Conservation (phyloP, 1,140 invertebrate genomes). For the Pristionchus pacificus region DNA sequence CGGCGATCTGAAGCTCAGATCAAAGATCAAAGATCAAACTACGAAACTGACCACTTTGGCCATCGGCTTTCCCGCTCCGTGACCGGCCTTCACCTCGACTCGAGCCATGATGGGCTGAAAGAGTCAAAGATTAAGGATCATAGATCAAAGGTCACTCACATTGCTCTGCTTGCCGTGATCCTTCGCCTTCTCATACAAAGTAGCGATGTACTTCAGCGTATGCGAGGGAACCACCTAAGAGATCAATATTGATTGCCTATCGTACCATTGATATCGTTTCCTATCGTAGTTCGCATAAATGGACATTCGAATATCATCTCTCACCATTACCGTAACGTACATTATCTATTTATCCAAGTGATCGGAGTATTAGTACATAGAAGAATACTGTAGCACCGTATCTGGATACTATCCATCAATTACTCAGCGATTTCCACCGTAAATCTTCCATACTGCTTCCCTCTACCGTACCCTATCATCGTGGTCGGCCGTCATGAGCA, state of each 20-base stretch:
- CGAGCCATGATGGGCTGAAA: slow-evolving; percentile 79
- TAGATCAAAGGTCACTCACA: neutral
- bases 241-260: neutral
- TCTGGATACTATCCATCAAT: neutral
- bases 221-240: slow-evolving; percentile 80
- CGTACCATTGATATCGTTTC: neutral
- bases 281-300: neutral
- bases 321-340: too few species aligned
- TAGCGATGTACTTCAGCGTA: slow-evolving; percentile 87
- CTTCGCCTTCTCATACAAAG: slow-evolving; percentile 70
- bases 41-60: slow-evolving; percentile 71
- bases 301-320: too few species aligned
- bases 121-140: slow-evolving; percentile 14
- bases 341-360: neutral
- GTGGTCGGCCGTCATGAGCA: slow-evolving; percentile 87
- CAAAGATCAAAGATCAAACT: neutral
- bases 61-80: slow-evolving; percentile 93
- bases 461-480: slow-evolving; percentile 71
- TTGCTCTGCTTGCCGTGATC: neutral
- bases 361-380: too few species aligned
- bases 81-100: slow-evolving; percentile 89
- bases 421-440: neutral
- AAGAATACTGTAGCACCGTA: too few species aligned
- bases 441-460: slow-evolving; percentile 79
- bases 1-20: neutral